phyloP scores from a whole-genome alignment of 2,888 invertebrate species.

The Xanthorhoe spadicearia region DNA sequence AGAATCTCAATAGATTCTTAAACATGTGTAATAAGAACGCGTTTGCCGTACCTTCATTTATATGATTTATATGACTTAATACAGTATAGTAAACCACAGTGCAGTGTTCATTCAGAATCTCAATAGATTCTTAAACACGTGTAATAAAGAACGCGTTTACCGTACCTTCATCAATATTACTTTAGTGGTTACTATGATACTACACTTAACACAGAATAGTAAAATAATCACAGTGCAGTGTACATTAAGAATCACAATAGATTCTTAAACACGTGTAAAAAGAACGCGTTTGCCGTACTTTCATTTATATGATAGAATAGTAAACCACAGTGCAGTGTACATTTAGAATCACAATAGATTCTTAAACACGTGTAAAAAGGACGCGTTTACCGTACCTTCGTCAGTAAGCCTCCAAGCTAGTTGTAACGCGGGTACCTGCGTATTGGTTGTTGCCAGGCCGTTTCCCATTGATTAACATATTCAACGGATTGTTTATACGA shows the following conservation, averaged over 20 bases:
- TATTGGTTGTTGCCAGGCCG: conserved; percentile 87
- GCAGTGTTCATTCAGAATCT: too few species aligned
- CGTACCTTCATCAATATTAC: conserved; percentile 55
- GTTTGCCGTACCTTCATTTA: conserved; percentile 49
- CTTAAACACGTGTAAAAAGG: not conserved
- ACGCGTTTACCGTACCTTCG: conserved; percentile 4
- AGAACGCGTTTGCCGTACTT: conserved; percentile 1
- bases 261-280: not conserved
- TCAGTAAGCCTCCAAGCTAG: conserved; percentile 86
- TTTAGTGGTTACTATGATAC: too few species aligned
- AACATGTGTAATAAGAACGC: not conserved
- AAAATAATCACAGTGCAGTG: too few species aligned
- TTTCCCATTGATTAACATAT: conserved; percentile 90
- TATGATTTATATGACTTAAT: conserved; percentile 38
- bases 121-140: not conserved
- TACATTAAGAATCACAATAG: too few species aligned
- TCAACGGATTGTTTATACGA: conserved; percentile 91
- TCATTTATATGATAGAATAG: conserved; percentile 54
- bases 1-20: not conserved
- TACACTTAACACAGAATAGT: too few species aligned
- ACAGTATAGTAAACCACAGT: too few species aligned
- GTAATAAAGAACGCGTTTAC: not conserved
- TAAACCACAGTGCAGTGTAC: too few species aligned
- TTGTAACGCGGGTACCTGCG: conserved; percentile 87
- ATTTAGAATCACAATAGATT: not conserved